A percentile compares a stretch with the other conserved stretches of the same genome.
These are phyloP conservation scores for Lydus trimaculatus DNA, from an alignment of 2,888 invertebrate species.

Conservation along the genomic window DNA sequence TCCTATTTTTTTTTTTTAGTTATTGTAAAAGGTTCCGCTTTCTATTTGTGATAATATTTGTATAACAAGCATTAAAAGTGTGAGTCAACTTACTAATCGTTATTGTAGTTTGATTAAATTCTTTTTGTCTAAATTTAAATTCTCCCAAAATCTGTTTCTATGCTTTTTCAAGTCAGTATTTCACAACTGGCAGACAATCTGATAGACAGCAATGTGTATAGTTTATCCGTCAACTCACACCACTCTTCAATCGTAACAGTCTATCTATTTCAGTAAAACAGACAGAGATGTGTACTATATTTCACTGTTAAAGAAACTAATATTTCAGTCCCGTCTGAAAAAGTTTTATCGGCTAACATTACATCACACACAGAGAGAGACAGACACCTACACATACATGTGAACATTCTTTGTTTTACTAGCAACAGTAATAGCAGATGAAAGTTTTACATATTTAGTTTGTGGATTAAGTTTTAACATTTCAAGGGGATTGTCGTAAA, in stretches of 20 bases:
- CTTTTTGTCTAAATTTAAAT: too few relatives aligned
- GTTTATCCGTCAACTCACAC: conserved; percentile 16
- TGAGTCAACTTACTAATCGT: too few relatives aligned
- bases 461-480: conserved; percentile 3
- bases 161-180: background rate
- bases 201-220: conserved; percentile 15
- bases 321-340: background rate
- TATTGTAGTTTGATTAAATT: too few relatives aligned
- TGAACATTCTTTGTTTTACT: background rate
- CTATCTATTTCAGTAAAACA: conserved; percentile 25
- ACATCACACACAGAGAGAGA: too few relatives aligned
- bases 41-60: too few relatives aligned
- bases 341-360: conserved; percentile 4
- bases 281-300: conserved; percentile 19
- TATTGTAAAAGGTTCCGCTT: too few relatives aligned
- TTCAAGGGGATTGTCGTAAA: background rate
- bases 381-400: too few relatives aligned
- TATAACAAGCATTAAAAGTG: too few relatives aligned
- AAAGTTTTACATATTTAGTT: conserved; percentile 1
- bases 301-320: conserved; percentile 16
- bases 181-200: background rate
- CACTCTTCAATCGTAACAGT: background rate
- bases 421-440: background rate
- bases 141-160: too few relatives aligned
- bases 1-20: too few relatives aligned